These are phyloP conservation scores for Diabrotica virgifera DNA, from an alignment of 1,140 invertebrate genomes.

Conservation along the genomic window DNA sequence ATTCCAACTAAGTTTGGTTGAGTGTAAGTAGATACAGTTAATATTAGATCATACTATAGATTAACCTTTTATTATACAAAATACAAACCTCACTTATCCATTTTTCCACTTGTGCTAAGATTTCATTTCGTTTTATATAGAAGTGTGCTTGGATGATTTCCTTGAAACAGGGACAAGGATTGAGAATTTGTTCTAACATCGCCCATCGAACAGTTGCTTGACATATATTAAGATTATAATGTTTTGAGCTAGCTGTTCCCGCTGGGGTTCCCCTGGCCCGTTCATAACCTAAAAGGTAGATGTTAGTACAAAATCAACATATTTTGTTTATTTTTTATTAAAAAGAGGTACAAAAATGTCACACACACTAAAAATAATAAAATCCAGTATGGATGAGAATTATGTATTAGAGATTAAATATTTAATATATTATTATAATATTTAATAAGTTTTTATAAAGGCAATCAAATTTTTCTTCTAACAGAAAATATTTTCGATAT, in stretches of 20 bases:
- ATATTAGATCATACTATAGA: background rate
- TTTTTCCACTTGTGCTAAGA: conserved; percentile 81
- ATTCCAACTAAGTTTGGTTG: too few relatives aligned
- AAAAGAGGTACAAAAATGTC: too few relatives aligned
- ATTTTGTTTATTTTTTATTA: too few relatives aligned
- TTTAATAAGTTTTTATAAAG: too few relatives aligned
- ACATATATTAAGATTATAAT: conserved; percentile 95
- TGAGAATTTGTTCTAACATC: conserved; percentile 89
- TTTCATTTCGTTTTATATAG: conserved; percentile 90
- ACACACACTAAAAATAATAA: too few relatives aligned
- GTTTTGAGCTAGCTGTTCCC: conserved; percentile 82
- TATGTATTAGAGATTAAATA: too few relatives aligned
- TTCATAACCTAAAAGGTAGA: conserved; percentile 64
- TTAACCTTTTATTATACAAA: background rate
- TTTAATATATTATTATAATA: too few relatives aligned
- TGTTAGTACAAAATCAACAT: too few relatives aligned
- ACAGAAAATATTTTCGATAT: too few relatives aligned
- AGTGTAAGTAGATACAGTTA: background rate
- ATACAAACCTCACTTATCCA: conserved; percentile 77
- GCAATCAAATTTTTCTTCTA: too few relatives aligned
- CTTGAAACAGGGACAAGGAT: conserved; percentile 90
- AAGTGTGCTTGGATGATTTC: conserved; percentile 93
- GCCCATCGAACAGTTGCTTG: conserved; percentile 95
- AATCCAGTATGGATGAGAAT: too few relatives aligned
- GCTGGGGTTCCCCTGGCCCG: conserved; percentile 83